Base-by-base conservation (phyloP, 1,140 invertebrate species). In the Sarcophaga bullata region DNA sequence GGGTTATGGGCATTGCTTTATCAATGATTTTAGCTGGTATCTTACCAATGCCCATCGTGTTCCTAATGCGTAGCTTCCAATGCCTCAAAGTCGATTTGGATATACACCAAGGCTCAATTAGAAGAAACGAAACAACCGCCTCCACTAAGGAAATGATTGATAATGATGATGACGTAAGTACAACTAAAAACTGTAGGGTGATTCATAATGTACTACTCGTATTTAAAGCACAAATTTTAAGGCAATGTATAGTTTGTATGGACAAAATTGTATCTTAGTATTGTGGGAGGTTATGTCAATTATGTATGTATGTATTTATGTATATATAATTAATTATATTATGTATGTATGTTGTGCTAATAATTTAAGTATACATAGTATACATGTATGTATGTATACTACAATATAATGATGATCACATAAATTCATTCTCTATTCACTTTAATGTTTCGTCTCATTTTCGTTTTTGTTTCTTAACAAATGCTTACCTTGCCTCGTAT, bases 131-230 rank as follows among this genome's bases (percentile, higher is more conserved):
- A 86, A 97, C 96, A 11, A 97, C 96, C 0, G 95, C 96, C 13
- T 97, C 96, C 3, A 97, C 96, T n/a, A 96, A 96, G 90, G 95
- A 96, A 90, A 97, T 97, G 96, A 97, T 97, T 91, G 92, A 92
- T 85, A 94, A 93, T 48, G 96, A 97, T 88, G 95, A 96, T 86
- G 96, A 97, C 91, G 95, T 78, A 78, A 78, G 75, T 78, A 78
- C 8, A 8, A 3, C 0, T 68, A 25, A 6, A 8, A 19, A 17
- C 17, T n/a, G 7, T 25, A 17, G 13, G 8, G 0, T 52, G 50
- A 6, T 10, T 13, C 13, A 68, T 25, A 9, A 19, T n/a, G 8
- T 68, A 62, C 2, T 2, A 68, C 17, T 17, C n/a, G n/a, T 68
- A 68, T 68, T 68, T 25, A 19, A 68, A 68, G 62, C 62, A 68